phyloP scores from a whole-genome alignment of 1,140 invertebrate genomes.

The Akabosia matsudoensis region DNA sequence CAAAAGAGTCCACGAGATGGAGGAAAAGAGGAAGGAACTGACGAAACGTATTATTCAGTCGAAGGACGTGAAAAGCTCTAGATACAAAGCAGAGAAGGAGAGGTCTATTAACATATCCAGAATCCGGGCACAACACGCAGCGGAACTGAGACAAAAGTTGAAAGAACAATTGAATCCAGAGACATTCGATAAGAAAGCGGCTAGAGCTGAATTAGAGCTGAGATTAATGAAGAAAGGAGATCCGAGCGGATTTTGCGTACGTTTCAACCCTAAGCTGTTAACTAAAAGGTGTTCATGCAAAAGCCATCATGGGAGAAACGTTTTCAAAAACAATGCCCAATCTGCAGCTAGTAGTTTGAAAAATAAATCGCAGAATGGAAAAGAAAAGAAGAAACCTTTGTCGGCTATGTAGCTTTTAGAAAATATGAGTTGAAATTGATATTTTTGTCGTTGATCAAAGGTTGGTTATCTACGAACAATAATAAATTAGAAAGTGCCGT shows the following conservation, averaged over 20 bases:
- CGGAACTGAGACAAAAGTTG: slow-evolving; percentile 39
- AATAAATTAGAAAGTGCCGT: background rate
- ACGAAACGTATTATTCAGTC: slow-evolving; percentile 40
- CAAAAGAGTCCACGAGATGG: slow-evolving; percentile 36
- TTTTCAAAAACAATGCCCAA: background rate
- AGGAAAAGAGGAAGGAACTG: slow-evolving; percentile 36
- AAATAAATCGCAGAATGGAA: background rate
- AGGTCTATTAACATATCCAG: slow-evolving; percentile 34
- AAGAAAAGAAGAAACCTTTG: background rate
- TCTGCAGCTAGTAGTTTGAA: background rate
- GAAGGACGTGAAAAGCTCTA: slow-evolving; percentile 39
- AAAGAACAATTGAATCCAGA: slow-evolving; percentile 42
- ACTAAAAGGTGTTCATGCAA: background rate
- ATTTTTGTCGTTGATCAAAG: background rate
- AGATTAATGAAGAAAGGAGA: slow-evolving; percentile 31
- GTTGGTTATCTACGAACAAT: background rate
- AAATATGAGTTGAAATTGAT: background rate
- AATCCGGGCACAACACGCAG: slow-evolving; percentile 41
- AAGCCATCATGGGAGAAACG: slow-evolving; percentile 1
- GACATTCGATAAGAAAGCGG: slow-evolving; percentile 45
- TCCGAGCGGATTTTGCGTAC: background rate
- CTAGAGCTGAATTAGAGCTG: slow-evolving; percentile 42
- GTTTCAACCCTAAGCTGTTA: slow-evolving; percentile 9
- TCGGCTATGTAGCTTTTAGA: background rate
- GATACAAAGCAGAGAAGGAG: slow-evolving; percentile 40